Conservation (phyloP, 2,888 invertebrate genomes). For the Hyles lineata region DNA sequence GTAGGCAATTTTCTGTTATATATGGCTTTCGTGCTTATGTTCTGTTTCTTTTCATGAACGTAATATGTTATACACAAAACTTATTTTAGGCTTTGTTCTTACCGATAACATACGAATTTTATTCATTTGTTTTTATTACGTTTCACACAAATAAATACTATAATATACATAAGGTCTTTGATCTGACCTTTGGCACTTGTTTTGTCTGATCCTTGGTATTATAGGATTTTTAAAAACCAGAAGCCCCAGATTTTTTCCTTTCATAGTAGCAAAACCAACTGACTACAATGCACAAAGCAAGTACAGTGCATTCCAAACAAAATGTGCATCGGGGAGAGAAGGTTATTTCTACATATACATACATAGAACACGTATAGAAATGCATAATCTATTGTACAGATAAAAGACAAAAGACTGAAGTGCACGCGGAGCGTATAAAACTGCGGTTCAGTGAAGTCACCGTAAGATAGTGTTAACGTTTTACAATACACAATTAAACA, state of each 20-base stretch:
- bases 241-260: too few relatives aligned
- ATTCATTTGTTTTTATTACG: neutral
- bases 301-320: neutral
- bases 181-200: too few relatives aligned
- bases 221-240: too few relatives aligned
- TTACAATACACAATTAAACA: slow-evolving; percentile 34
- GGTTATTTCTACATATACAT: too few relatives aligned
- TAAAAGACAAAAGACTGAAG: neutral
- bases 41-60: neutral
- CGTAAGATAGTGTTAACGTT: slow-evolving; percentile 24
- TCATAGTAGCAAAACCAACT: too few relatives aligned
- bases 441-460: slow-evolving; percentile 21
- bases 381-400: neutral
- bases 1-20: neutral
- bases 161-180: too few relatives aligned
- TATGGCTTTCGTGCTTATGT: neutral
- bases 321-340: too few relatives aligned
- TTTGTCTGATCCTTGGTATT: too few relatives aligned
- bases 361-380: too few relatives aligned
- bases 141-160: neutral
- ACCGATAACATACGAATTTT: neutral
- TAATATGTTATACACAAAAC: neutral
- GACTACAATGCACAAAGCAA: neutral
- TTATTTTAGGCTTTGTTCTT: neutral
- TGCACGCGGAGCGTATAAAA: slow-evolving; percentile 5